Evolutionary conservation across 2,797 vertebrate genomes (phyloP), one percentile per base, ranked within the genome.

Genomic region (Catamblyrhynchus diadema): DNA sequence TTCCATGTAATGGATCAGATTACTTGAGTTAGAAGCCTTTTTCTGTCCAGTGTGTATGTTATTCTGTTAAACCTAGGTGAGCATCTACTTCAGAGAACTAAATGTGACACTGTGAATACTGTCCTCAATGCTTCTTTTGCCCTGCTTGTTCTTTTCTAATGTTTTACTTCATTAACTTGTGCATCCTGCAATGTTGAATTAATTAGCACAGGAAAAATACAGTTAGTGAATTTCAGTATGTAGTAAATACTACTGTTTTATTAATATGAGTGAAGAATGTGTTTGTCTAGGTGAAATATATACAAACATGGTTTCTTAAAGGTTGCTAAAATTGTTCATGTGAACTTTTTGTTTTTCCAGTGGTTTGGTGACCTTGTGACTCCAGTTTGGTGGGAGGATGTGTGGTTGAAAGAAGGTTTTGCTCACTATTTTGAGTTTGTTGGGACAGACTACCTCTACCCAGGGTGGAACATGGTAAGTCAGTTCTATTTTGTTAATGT

Each of bases 361-460:
- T 99, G 99, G 99, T 99, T 99, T 88, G 99, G 99, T 54, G 99
- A 99, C 82, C 98, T 99, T 54, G 99, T 99, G 96, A 99, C 99
- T 33, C 99, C 99, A 1, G 98, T 99, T 45, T 99, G 99, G 99
- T 99, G 99, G 99, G 99, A 99, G 96, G 99, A 99, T 48, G 99
- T 99, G 47, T 99, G 99, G 99, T 78, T 99, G 41, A 99, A 99
- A 86, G 99, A 99, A 97, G 99, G 99, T 8, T 99, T 99, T 80
- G 99, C 99, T 96, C 99, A 99, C 96, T 99, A 98, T 98, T 99
- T 99, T 65, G 99, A 99, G 97, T 99, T 99, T 93, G 98, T 99
- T 25, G 99, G 99, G 47, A 99, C 99, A 11, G 99, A 99, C 97
- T 99, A 99, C 97, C 99, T 99, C 95, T 99, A 99, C 88, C 99